Evolutionary conservation across 2,888 invertebrate species (phyloP).

Genomic region (Apodemia hepburni): DNA sequence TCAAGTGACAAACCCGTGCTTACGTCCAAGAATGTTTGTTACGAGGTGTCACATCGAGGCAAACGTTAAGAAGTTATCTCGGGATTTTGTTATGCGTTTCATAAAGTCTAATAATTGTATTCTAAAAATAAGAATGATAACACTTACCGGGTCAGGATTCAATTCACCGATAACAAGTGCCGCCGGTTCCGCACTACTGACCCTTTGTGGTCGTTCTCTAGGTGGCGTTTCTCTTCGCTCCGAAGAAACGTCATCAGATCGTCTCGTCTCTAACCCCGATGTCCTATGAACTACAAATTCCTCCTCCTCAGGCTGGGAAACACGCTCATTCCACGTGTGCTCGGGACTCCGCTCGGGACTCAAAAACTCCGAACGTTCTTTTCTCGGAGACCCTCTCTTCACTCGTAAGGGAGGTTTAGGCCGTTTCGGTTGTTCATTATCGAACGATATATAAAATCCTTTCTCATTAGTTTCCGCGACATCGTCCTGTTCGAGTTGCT

Average conservation of each 20-base stretch:
- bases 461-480: slow-evolving; percentile 81
- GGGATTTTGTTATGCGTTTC: too few relatives aligned
- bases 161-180: slow-evolving; percentile 67
- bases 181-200: slow-evolving; percentile 51
- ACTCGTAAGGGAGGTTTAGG: slow-evolving; percentile 92
- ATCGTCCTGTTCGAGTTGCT: slow-evolving; percentile 60
- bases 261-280: slow-evolving; percentile 26
- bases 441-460: slow-evolving; percentile 96
- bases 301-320: slow-evolving; percentile 41
- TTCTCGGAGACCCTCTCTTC: slow-evolving; percentile 88
- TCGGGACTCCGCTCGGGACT: slow-evolving; percentile 60
- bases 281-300: slow-evolving; percentile 45
- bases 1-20: too few relatives aligned
- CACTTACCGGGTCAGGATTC: slow-evolving; percentile 63
- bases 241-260: slow-evolving; percentile 24
- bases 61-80: too few relatives aligned
- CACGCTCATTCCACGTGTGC: slow-evolving; percentile 44
- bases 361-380: slow-evolving; percentile 73
- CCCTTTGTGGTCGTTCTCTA: slow-evolving; percentile 29
- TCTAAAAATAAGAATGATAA: neutral
- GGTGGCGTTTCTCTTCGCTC: slow-evolving; percentile 23
- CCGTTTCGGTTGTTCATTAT: slow-evolving; percentile 91
- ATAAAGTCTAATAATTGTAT: too few relatives aligned
- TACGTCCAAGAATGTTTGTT: too few relatives aligned
- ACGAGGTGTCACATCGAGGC: too few relatives aligned